These are phyloP conservation scores for Norana najaformis DNA, from an alignment of 2,888 invertebrate genomes.

Conservation along the genomic window DNA sequence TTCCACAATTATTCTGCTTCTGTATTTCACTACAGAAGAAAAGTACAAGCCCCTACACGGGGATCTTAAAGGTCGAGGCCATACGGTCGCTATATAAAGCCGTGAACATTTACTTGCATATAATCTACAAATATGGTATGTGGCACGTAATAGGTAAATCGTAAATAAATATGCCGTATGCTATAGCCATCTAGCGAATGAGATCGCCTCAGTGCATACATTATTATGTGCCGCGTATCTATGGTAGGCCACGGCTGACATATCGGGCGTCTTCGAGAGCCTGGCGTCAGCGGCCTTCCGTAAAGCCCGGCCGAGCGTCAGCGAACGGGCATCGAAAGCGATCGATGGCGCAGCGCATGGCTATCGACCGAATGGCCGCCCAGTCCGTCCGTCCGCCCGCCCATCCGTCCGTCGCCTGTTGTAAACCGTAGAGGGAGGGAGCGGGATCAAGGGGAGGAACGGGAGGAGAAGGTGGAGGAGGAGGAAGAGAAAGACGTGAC, in stretches of 20 bases:
- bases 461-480: background rate
- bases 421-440: background rate
- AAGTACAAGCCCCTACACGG: too few relatives aligned
- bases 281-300: background rate
- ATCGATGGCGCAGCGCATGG: background rate
- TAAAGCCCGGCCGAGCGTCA: background rate
- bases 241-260: conserved; percentile 19
- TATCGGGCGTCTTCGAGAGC: background rate
- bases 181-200: background rate
- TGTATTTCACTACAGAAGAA: too few relatives aligned
- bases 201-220: background rate
- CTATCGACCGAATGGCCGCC: background rate
- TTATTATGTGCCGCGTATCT: background rate
- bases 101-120: too few relatives aligned
- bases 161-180: background rate
- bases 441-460: background rate
- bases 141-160: background rate
- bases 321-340: background rate
- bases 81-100: too few relatives aligned
- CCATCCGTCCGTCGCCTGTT: background rate
- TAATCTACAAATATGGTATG: too few relatives aligned
- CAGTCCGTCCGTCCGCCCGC: background rate
- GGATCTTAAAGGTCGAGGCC: too few relatives aligned
- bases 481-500: background rate
- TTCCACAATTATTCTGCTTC: too few relatives aligned